A percentile compares a stretch with the other conserved stretches of the same genome.
phyloP scores from a whole-genome alignment of 2,888 invertebrate species.

The Aleiodes testaceus region DNA sequence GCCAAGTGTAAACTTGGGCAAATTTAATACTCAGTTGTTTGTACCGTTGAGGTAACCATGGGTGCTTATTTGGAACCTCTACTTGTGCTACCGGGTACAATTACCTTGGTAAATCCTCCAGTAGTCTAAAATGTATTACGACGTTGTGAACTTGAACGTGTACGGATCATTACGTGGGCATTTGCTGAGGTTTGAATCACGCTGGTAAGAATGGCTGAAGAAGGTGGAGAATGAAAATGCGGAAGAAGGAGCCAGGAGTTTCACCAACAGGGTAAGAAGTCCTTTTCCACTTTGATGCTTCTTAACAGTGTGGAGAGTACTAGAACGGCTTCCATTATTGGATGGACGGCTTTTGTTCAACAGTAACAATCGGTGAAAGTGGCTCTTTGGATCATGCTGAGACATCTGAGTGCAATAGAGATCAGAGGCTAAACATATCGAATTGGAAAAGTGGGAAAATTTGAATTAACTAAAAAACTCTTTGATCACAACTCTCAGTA shows the following conservation, averaged over 20 bases:
- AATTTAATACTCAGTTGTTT: conserved; percentile 12
- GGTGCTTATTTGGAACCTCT: conserved; percentile 33
- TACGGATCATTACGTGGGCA: conserved; percentile 37
- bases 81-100: conserved; percentile 46
- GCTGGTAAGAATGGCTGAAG: not conserved
- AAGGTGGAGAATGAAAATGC: not conserved
- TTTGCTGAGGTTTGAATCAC: conserved; percentile 28
- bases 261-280: not conserved
- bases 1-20: conserved; percentile 18
- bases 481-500: too few relatives aligned
- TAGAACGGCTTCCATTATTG: conserved; percentile 23
- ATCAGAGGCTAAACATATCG: too few relatives aligned
- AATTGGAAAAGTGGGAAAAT: not conserved
- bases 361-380: conserved; percentile 38
- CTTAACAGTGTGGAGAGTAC: not conserved
- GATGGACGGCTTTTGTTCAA: conserved; percentile 35
- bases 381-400: conserved; percentile 21
- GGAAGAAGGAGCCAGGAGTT: conserved; percentile 2
- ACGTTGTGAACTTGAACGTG: conserved; percentile 29
- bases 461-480: too few relatives aligned
- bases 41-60: conserved; percentile 39
- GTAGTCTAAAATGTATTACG: conserved; percentile 4
- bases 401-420: not conserved
- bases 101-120: conserved; percentile 49
- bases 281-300: not conserved